phyloP scores from a whole-genome alignment of 1,140 invertebrate species.

The Eriocheir sinensis region DNA sequence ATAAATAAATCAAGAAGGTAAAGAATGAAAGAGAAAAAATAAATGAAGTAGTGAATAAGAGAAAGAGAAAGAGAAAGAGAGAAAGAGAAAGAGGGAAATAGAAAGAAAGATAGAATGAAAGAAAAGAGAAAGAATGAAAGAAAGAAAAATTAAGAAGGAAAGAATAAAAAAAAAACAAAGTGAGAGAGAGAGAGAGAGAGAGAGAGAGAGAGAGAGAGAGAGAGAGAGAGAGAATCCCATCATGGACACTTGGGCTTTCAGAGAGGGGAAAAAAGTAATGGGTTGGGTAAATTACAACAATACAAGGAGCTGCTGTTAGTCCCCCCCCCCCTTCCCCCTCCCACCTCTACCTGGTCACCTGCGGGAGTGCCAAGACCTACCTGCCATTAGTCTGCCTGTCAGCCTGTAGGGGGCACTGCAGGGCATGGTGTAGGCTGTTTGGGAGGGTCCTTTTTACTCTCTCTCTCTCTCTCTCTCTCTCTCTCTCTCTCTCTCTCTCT shows the following conservation, averaged over 20 bases:
- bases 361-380: neutral
- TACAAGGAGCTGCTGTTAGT: too few relatives aligned
- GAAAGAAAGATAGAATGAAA: too few relatives aligned
- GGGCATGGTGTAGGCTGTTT: neutral
- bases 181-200: constrained; percentile 11
- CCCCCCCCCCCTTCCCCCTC: neutral
- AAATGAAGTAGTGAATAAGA: too few relatives aligned
- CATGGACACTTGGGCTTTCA: neutral
- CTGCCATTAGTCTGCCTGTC: neutral
- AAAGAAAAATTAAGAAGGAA: too few relatives aligned
- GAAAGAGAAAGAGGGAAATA: too few relatives aligned
- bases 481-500: constrained; percentile 32
- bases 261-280: neutral
- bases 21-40: too few relatives aligned
- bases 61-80: too few relatives aligned
- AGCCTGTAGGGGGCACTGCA: neutral
- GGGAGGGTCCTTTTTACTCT: neutral
- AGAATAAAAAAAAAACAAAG: too few relatives aligned
- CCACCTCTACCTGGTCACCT: neutral
- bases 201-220: constrained; percentile 22
- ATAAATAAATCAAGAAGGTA: too few relatives aligned
- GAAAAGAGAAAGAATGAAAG: constrained; percentile 10
- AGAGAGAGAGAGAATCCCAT: neutral
- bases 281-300: too few relatives aligned
- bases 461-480: constrained; percentile 29